phyloP scores from a whole-genome alignment of 2,888 invertebrate genomes.

The Neuroscelio doddi region DNA sequence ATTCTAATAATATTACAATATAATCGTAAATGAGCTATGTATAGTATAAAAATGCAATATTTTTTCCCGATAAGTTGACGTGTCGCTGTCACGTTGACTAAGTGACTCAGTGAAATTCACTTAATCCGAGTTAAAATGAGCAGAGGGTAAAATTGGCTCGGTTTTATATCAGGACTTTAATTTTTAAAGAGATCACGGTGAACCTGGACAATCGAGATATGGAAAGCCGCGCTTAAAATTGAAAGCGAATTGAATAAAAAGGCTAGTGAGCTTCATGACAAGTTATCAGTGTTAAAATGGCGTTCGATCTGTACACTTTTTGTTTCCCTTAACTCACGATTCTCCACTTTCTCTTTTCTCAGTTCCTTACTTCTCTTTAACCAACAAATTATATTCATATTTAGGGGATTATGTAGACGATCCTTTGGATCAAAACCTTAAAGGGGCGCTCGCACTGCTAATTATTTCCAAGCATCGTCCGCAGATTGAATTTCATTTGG shows the following conservation, averaged over 20 bases:
- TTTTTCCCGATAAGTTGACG: constrained; percentile 21
- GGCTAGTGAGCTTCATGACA: not conserved
- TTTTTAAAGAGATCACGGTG: constrained; percentile 28
- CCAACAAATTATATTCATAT: constrained; percentile 70
- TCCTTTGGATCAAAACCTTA: constrained; percentile 67
- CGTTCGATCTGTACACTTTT: constrained; percentile 3
- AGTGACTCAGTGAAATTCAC: constrained; percentile 41
- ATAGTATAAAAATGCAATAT: constrained; percentile 3
- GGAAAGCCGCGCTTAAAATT: constrained; percentile 3
- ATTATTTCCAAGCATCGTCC: constrained; percentile 64
- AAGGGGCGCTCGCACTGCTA: constrained; percentile 64
- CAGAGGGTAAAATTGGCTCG: constrained; percentile 15
- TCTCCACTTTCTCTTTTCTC: constrained; percentile 16
- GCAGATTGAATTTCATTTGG: constrained; percentile 64
- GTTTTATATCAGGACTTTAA: constrained; percentile 36
- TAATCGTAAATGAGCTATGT: not conserved
- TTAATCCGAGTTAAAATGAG: constrained; percentile 46
- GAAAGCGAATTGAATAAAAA: constrained; percentile 11
- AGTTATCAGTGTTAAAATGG: constrained; percentile 24
- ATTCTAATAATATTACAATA: too few relatives aligned
- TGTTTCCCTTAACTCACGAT: constrained; percentile 15
- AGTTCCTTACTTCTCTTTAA: constrained; percentile 33
- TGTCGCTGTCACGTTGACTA: constrained; percentile 23
- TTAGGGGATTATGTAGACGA: constrained; percentile 65
- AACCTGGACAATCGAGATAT: constrained; percentile 15